Evolutionary conservation across 2,888 invertebrate genomes (phyloP).

Genomic region (Tiphia femorata): DNA sequence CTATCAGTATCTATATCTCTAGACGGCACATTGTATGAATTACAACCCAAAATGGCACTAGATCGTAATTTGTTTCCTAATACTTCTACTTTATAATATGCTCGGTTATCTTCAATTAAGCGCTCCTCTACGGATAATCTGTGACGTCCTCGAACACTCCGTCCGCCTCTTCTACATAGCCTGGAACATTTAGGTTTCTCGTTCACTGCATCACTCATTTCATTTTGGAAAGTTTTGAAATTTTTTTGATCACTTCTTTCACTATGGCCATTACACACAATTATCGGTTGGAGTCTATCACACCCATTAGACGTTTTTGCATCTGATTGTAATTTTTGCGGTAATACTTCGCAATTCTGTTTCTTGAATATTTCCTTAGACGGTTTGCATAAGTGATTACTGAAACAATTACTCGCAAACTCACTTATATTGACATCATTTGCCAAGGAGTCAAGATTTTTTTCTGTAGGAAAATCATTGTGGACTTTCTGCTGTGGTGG

Average conservation of each 20-base stretch:
- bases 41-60: constrained; percentile 63
- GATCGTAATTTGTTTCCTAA: constrained; percentile 78
- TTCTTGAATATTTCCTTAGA: constrained; percentile 17
- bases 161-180: constrained; percentile 38
- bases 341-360: constrained; percentile 13
- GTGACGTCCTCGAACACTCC: constrained; percentile 56
- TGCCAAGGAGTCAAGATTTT: constrained; percentile 9
- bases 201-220: constrained; percentile 10
- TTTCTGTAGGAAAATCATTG: constrained; percentile 14
- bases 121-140: constrained; percentile 71
- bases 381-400: constrained; percentile 10
- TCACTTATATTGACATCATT: constrained; percentile 17
- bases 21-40: constrained; percentile 27
- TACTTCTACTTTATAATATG: constrained; percentile 82
- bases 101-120: constrained; percentile 71
- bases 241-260: constrained; percentile 30
- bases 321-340: constrained; percentile 6
- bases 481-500: constrained; percentile 15
- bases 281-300: constrained; percentile 5
- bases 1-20: constrained; percentile 42
- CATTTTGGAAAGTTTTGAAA: neutral
- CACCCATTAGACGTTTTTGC: constrained; percentile 13
- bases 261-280: constrained; percentile 34
- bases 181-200: constrained; percentile 31
- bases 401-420: constrained; percentile 7